Conservation (phyloP, 2,797 vertebrate species). For the Hipposideros larvatus region DNA sequence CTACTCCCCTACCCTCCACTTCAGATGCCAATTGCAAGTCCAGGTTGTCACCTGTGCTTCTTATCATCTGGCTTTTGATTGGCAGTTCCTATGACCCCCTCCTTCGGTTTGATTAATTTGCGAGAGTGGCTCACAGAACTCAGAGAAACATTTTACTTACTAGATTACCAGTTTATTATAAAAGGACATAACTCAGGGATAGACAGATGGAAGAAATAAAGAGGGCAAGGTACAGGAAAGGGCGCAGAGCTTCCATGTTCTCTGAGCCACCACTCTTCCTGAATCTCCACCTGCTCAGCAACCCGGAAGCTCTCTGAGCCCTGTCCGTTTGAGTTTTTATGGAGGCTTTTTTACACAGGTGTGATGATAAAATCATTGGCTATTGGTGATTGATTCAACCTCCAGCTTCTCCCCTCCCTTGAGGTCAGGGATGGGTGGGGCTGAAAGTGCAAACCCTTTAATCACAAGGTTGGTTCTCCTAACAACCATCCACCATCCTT, state of each 20-base stretch:
- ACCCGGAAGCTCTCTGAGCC: not conserved
- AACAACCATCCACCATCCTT: not conserved
- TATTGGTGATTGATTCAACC: not conserved
- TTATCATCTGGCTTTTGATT: not conserved
- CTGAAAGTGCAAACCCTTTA: not conserved
- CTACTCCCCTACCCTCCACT: not conserved
- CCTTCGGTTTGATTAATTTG: not conserved
- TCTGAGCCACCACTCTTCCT: not conserved
- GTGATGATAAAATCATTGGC: not conserved
- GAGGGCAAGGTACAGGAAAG: not conserved
- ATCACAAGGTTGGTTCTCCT: not conserved
- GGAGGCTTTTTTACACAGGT: not conserved
- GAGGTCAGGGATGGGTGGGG: not conserved
- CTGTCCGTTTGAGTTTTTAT: not conserved
- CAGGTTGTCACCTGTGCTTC: not conserved
- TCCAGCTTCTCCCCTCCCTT: not conserved
- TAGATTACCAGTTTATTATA: not conserved
- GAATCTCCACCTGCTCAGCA: not conserved
- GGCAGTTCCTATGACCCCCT: not conserved
- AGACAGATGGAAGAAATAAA: not conserved
- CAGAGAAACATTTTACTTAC: not conserved
- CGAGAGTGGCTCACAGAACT: not conserved
- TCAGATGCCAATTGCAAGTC: not conserved
- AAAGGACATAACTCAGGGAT: not conserved
- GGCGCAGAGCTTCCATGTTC: not conserved